Percentiles rank a stretch among this genome's conserved stretches.
phyloP scores from a whole-genome alignment of 2,888 invertebrate species.

The Sphaerophoria rueppellii region DNA sequence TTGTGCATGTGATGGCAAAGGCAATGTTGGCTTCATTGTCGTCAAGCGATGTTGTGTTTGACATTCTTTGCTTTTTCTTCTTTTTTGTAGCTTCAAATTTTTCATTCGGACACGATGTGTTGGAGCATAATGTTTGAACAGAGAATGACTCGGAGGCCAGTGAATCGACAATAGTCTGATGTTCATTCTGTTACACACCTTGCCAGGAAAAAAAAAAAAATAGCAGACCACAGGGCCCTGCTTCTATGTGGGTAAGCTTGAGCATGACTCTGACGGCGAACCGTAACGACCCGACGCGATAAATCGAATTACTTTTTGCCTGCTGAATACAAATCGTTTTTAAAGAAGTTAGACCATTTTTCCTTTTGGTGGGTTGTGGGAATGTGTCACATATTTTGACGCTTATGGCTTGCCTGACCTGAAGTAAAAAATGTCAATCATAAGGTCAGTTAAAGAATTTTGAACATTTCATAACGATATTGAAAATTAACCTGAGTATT shows the following conservation, averaged over 20 bases:
- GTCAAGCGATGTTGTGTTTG: conserved; percentile 27
- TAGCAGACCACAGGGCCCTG: conserved; percentile 19
- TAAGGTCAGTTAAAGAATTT: too few relatives aligned
- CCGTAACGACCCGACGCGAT: conserved; percentile 27
- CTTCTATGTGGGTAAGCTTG: conserved; percentile 16
- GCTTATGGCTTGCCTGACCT: too few relatives aligned
- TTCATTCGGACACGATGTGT: conserved; percentile 55
- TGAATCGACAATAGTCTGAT: conserved; percentile 46
- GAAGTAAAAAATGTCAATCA: too few relatives aligned
- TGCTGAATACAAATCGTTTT: conserved; percentile 64
- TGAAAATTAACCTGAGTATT: too few relatives aligned
- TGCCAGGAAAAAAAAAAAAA: conserved; percentile 10
- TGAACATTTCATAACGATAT: too few relatives aligned
- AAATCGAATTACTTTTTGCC: conserved; percentile 65
- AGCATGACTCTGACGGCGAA: conserved; percentile 18
- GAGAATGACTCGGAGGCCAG: conserved; percentile 41
- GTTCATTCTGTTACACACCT: conserved; percentile 55
- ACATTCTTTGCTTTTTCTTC: conserved; percentile 22
- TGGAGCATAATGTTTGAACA: conserved; percentile 30
- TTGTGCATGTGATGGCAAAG: conserved; percentile 21
- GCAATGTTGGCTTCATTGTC: conserved; percentile 45
- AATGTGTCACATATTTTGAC: conserved; percentile 10
- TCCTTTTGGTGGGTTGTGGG: not conserved
- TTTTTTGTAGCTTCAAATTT: conserved; percentile 39
- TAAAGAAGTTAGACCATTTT: conserved; percentile 25